Conservation (phyloP, 2,888 invertebrate species). For the Parnassius mnemosyne region DNA sequence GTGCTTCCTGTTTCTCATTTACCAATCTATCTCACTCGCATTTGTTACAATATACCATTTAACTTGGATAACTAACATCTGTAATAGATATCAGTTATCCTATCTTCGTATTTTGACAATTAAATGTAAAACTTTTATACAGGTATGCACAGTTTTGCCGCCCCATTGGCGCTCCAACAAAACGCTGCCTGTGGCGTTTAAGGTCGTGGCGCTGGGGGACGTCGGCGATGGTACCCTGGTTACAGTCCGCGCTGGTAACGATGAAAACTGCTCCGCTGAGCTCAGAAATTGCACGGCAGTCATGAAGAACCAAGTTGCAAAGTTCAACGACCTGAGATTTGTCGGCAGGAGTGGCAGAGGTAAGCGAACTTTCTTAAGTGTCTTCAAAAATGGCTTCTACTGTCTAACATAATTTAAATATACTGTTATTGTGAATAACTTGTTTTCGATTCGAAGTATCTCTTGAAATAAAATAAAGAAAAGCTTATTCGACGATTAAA, state of each 20-base stretch:
- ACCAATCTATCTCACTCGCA: no score
- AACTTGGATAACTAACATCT: no score
- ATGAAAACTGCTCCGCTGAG: conserved; percentile 97
- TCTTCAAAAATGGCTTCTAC: no score
- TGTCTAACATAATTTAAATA: no score
- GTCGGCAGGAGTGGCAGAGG: conserved; percentile 98
- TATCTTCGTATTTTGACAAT: not conserved
- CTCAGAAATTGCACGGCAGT: conserved; percentile 95
- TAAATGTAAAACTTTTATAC: conserved; percentile 21
- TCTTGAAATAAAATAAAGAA: no score
- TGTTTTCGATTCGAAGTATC: no score
- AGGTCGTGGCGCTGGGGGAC: conserved; percentile 95
- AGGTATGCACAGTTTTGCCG: conserved; percentile 93
- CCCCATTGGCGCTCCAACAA: conserved; percentile 99
- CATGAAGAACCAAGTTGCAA: conserved; percentile 98
- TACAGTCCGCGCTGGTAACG: conserved; percentile 96
- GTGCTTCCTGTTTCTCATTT: no score
- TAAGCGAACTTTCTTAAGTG: conserved; percentile 72
- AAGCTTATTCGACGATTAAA: no score
- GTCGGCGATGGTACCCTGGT: conserved; percentile 97
- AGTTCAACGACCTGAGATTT: conserved; percentile 98
- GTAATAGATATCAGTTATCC: no score
- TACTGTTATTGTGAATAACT: no score
- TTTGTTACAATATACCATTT: no score
- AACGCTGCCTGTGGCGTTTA: conserved; percentile 96